phyloP scores from a whole-genome alignment of 92 coral and sea anemone genomes.

The Virgularia gustaviana region DNA sequence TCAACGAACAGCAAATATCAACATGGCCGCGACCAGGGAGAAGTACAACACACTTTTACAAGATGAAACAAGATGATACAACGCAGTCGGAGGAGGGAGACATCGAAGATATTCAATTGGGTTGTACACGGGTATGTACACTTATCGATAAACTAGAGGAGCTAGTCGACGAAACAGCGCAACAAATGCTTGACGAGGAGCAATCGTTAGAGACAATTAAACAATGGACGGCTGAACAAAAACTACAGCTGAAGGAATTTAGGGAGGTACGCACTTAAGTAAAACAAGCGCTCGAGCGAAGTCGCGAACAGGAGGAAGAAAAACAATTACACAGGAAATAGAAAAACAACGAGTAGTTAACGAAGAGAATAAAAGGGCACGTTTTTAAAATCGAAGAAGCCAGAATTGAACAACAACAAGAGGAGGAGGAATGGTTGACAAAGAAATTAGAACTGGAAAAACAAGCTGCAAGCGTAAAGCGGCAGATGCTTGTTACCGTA shows the following conservation, averaged over 20 bases:
- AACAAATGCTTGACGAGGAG: neutral
- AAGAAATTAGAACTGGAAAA: slow-evolving; percentile 19
- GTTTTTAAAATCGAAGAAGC: slow-evolving; percentile 28
- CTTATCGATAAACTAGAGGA: neutral
- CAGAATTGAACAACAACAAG: slow-evolving; percentile 3
- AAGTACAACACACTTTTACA: neutral
- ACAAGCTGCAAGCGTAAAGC: neutral
- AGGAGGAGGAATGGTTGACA: slow-evolving; percentile 22
- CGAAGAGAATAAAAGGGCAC: slow-evolving; percentile 21
- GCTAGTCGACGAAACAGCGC: neutral
- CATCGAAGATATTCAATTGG: neutral
- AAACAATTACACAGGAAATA: neutral
- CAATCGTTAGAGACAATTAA: neutral
- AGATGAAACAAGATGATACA: neutral
- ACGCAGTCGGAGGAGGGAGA: neutral
- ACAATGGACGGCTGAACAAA: neutral
- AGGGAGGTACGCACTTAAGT: neutral
- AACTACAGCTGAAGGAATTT: neutral
- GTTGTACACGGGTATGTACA: neutral
- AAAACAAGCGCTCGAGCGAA: neutral
- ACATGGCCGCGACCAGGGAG: too few species aligned
- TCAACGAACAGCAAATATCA: neutral
- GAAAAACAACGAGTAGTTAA: neutral
- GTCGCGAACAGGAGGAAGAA: neutral
- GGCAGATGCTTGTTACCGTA: too few species aligned